Evolutionary conservation across 2,113 vertebrate species (phyloP).

Genomic region (Microtus ochrogaster): DNA sequence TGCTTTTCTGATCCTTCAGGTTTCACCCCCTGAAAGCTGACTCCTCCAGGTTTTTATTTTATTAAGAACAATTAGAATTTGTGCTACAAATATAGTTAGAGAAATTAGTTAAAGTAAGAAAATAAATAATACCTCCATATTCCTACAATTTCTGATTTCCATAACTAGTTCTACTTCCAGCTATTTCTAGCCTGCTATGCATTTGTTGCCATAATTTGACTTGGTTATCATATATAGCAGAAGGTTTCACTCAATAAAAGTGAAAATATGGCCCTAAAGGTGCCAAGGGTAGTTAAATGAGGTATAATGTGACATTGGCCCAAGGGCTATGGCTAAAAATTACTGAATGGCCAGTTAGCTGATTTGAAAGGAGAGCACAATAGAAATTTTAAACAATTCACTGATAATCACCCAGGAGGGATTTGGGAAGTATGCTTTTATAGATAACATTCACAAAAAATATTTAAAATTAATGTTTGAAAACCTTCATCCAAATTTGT

Average conservation of each 20-base stretch:
- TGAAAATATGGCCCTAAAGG: conserved; percentile 64
- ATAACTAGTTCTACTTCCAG: conserved; percentile 30
- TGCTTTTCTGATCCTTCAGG: too few species aligned
- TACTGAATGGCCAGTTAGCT: conserved; percentile 52
- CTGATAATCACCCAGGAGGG: conserved; percentile 64
- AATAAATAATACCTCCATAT: conserved; percentile 33
- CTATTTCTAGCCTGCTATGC: conserved; percentile 39
- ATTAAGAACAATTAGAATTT: too few species aligned
- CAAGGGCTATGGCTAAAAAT: conserved; percentile 64
- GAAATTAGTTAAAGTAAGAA: conserved; percentile 45
- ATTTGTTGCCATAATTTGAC: conserved; percentile 60
- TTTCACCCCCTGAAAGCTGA: too few species aligned
- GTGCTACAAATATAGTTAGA: neutral
- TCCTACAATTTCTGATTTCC: conserved; percentile 16
- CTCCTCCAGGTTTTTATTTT: too few species aligned
- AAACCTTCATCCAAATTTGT: conserved; percentile 68
- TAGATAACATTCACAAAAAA: conserved; percentile 72
- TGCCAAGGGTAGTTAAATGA: conserved; percentile 58
- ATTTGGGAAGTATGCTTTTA: conserved; percentile 76
- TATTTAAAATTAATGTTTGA: conserved; percentile 72
- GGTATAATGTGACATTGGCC: conserved; percentile 63
- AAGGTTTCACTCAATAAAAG: conserved; percentile 58
- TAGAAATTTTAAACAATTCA: conserved; percentile 71
- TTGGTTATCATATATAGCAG: conserved; percentile 60
- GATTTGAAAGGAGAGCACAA: conserved; percentile 54